Evolutionary conservation across 2,113 vertebrate species (phyloP), one percentile per base, ranked within the genome.

Genomic region (Dermatemys mawii): DNA sequence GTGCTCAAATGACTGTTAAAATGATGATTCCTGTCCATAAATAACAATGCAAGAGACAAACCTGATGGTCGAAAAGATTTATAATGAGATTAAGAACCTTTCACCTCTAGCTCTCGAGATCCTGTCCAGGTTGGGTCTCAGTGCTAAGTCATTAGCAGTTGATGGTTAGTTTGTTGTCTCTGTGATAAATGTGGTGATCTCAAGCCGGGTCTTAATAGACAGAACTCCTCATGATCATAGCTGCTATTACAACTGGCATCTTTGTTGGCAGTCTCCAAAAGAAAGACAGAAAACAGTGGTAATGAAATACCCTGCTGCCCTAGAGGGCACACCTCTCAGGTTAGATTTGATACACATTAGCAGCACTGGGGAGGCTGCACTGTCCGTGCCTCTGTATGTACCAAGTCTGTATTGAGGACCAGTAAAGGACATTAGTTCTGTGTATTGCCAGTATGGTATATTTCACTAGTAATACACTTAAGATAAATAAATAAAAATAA

Each of bases 391-490:
- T 89, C 81, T 57, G 76, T 46, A 93, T 26, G 0, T 44, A 32
- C 12, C 54, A 24, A 21, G 26, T 51, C 73, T 88, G 35, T 84
- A 70, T 86, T 80, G 5, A 14, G n/a, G 83, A 90, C 90, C 93
- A 46, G 81, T 29, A 93, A 78, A 86, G 57, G 76, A 85, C 49
- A 75, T 44, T 2, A 5, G 85, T 95, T 96, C 96, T 93, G 87
- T 78, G 60, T 92, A 88, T 82, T 86, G 91, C 81, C 95, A 92
- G 90, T 73, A 79, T 94, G 89, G 90, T 53, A 29, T 73, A 6
- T 88, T 87, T 94, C 90, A 92, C 48, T 87, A 93, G 84, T 93
- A 96, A 96, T 78, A 95, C 21, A 87, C 48, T 97, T 94, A 88
- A 17, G 90, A 78, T 91, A 94, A 94, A 92, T 78, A 95, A 17